Evolutionary conservation across 2,113 vertebrate genomes (phyloP), one percentile per base, ranked within the genome.

Genomic region (Tyto alba): DNA sequence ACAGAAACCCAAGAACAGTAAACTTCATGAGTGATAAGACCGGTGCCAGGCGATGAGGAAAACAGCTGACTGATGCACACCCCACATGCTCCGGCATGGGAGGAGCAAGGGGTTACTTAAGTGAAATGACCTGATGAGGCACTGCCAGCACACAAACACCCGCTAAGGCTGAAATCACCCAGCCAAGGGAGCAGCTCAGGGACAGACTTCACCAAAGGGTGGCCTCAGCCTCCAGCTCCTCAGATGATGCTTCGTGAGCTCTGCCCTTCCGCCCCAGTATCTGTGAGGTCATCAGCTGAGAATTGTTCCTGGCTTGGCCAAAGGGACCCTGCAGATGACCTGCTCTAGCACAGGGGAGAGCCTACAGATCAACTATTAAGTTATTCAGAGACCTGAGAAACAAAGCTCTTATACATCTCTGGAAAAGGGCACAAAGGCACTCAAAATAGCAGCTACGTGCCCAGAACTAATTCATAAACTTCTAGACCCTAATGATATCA

Each of bases 1-100:
- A 55, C 59, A 63, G 77, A 72, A 91, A 89, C 77, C 57, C 2
- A 4, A 94, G 86, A 82, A 73, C 90, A 92, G 80, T 87, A 82
- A 95, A 92, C 86, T 84, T 93, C 19, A 74, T 36, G 68, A 55
- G 59, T n/a, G 89, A 94, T 95, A 96, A 60, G 91, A 52, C 55
- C 29, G 6, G 57, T 88, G 71, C 67, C 71, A 92, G 55, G 56
- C 62, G 76, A 68, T 2, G 2, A 38, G 41, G 56, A 67, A 76
- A 48, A 18, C 4, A 5, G 21, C 29, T 78, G 56, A 47, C 5
- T 75, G 52, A 85, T 78, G 43, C 62, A 62, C 15, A 71, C 13
- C 34, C 8, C 6, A 3, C 5, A 1, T 36, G 47, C 67, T 59
- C 55, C 62, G 57, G 63, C 18, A 52, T 11, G 17, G 63, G 55